Conservation (phyloP, 1,140 invertebrate species). For the Heliothis subflexa region DNA sequence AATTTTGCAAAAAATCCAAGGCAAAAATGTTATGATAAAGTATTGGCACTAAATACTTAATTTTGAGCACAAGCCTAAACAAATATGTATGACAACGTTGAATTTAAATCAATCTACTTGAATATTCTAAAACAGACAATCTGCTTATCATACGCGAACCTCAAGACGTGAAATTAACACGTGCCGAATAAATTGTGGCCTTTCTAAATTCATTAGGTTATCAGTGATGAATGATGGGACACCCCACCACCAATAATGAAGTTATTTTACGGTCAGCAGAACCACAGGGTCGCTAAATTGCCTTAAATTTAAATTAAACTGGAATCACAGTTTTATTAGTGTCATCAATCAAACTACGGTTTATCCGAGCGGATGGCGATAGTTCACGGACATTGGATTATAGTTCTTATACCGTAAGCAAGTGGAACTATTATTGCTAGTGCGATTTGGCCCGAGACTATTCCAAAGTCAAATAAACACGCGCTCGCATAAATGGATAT, state of each 20-base stretch:
- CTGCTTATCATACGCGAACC: not conserved
- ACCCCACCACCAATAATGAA: conserved; percentile 74
- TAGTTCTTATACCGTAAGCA: conserved; percentile 60
- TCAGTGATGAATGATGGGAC: conserved; percentile 67
- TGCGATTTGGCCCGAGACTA: conserved; percentile 63
- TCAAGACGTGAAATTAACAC: conserved; percentile 5
- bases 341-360: conserved; percentile 84
- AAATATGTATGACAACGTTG: no score
- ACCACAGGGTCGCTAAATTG: conserved; percentile 79
- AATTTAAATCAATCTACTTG: no score
- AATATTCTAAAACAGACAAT: not conserved
- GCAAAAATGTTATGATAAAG: no score
- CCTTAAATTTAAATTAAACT: conserved; percentile 86
- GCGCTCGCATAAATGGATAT: conserved; percentile 78
- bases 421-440: conserved; percentile 58
- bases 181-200: conserved; percentile 8
- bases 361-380: conserved; percentile 66
- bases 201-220: conserved; percentile 51
- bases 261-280: conserved; percentile 80
- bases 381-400: conserved; percentile 60
- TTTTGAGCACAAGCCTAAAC: no score
- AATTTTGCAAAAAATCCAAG: no score
- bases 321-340: conserved; percentile 85
- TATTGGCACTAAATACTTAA: no score
- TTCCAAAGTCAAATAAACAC: conserved; percentile 82